Percentiles rank a stretch among this genome's conserved stretches.
phyloP scores from a whole-genome alignment of 2,113 vertebrate genomes.

The Rhinogobius similis region DNA sequence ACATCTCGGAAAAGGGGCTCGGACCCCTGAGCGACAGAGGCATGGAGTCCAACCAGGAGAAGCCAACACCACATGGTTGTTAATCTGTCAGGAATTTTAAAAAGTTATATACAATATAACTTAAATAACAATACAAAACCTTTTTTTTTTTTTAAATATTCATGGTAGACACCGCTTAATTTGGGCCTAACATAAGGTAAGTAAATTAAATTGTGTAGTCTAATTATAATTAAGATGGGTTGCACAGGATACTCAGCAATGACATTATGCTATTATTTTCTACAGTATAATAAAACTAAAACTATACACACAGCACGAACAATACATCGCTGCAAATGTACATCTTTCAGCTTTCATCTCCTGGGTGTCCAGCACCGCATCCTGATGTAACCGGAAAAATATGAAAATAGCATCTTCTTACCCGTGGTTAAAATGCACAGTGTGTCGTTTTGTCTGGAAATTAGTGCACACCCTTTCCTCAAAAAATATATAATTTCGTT shows the following conservation, averaged over 20 bases:
- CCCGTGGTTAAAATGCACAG: constrained; percentile 19
- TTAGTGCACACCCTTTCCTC: neutral
- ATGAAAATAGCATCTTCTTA: constrained; percentile 12
- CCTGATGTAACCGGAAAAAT: neutral
- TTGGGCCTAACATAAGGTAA: no score
- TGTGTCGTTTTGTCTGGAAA: neutral
- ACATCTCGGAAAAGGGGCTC: constrained; percentile 84
- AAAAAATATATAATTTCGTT: neutral
- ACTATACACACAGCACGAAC: neutral
- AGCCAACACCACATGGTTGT: constrained; percentile 74
- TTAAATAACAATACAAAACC: neutral
- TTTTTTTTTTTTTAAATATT: neutral
- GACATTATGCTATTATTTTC: neutral
- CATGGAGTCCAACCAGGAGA: constrained; percentile 65
- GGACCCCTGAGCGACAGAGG: constrained; percentile 68
- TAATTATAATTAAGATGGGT: neutral
- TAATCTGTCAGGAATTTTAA: constrained; percentile 3
- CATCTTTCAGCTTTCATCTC: no score
- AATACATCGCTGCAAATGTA: neutral
- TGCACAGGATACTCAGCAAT: neutral
- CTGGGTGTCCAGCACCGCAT: neutral
- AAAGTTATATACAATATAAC: neutral
- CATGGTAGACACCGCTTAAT: no score
- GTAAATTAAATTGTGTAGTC: no score
- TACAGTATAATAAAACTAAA: neutral